A percentile compares a stretch with the other conserved stretches of the same genome.
Conservation (phyloP, 1,140 invertebrate genomes). For the Papilio aristodemus region DNA sequence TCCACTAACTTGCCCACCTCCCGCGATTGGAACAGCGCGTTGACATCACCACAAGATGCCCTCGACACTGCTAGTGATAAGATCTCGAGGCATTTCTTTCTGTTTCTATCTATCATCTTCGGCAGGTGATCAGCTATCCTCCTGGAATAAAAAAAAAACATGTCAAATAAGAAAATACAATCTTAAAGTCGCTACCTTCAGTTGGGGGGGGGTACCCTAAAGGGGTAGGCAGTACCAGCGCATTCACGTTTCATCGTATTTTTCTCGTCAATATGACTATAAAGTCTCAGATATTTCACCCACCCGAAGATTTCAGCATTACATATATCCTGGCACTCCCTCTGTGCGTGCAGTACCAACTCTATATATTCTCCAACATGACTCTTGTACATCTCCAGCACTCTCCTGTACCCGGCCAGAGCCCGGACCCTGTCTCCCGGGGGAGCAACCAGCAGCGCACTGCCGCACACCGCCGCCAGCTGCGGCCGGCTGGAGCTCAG, state of each 20-base stretch:
- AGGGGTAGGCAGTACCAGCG: too few relatives aligned
- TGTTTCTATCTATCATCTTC: background rate
- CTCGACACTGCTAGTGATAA: background rate
- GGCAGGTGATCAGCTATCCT: conserved; percentile 37
- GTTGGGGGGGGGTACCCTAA: too few relatives aligned
- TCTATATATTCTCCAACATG: too few relatives aligned
- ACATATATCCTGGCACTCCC: conserved; percentile 38
- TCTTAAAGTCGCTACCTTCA: too few relatives aligned
- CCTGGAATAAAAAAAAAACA: conserved; percentile 37
- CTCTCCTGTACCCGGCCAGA: conserved; percentile 28
- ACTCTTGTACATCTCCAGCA: background rate
- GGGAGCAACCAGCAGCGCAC: conserved; percentile 20
- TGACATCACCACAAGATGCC: background rate
- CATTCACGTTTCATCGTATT: too few relatives aligned
- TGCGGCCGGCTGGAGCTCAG: background rate
- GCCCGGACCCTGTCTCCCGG: conserved; percentile 33
- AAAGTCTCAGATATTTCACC: background rate
- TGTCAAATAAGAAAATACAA: too few relatives aligned
- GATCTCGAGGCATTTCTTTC: conserved; percentile 11
- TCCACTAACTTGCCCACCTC: background rate
- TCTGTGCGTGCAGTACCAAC: conserved; percentile 42
- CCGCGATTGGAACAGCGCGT: background rate
- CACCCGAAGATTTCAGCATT: conserved; percentile 44
- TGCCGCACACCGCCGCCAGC: conserved; percentile 35
- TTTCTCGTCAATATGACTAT: too few relatives aligned